Evolutionary conservation across 2,797 vertebrate genomes (phyloP), one percentile per base, ranked within the genome.

Genomic region (Sphaeramia orbicularis): DNA sequence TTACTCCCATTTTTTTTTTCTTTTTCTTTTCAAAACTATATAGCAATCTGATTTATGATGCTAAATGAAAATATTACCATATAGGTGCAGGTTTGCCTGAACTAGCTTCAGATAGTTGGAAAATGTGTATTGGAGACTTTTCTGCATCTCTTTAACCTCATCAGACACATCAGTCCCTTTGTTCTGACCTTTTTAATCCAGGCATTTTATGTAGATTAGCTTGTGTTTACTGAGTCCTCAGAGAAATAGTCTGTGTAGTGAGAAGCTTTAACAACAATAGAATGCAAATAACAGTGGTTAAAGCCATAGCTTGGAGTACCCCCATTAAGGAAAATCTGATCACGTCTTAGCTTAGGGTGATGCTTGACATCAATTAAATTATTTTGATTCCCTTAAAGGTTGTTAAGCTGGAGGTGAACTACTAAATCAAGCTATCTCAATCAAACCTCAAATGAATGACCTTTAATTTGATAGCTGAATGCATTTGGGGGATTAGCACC

Each of bases 161-260:
- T 50, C 0, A 1, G 41, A 67, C 47, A 38, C 43, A 47, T 42
- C 63, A 27, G 4, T 74, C 65, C 41, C 65, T 80, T 64, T 76
- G 37, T 64, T 60, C 50, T 66, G 68, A 81, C 72, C 71, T 71
- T 85, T 84, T 78, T 50, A 75, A 63, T 84, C 51, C 59, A 79
- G 45, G 62, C 63, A 27, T 27, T 27, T 74, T 41, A 58, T 86
- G 80, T 57, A 57, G 63, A 80, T 86, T 61, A 66, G 74, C 71
- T 77, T 84, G 57, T 65, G 37, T 80, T 83, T 76, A 52, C 54
- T 10, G 1, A 49, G 44, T 67, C 14, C 44, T 76, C 49, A 43
- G 35, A 76, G 54, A 45, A 45, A 24, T 58, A 74, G 55, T 66
- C 16, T 52, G 35, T 40, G 14, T 76, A 83, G 74, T 71, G 36